Base-by-base conservation (phyloP, 2,888 invertebrate genomes). In the Synanthedon vespiformis region DNA sequence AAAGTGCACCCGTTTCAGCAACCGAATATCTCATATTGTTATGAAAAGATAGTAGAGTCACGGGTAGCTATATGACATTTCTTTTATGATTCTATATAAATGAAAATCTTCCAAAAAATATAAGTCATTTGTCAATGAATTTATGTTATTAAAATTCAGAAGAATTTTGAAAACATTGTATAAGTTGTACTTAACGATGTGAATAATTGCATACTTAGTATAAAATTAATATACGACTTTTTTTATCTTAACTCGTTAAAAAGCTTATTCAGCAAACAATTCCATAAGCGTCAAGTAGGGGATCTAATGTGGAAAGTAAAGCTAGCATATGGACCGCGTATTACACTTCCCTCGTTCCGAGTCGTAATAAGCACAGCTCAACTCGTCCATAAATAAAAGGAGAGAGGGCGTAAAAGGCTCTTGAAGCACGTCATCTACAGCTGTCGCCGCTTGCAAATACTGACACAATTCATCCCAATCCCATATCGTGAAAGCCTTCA, bases 351-450 rank as follows among this genome's bases (percentile, higher is more conserved):
- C 68, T 65, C 64, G 65, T 70, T 71, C 72, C 61, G 71, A 77
- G 68, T 69, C 69, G 79, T 77, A 83, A 80, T 83, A 82, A 81
- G 79, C 75, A 73, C 69, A 73, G 75, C 73, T 80, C 77, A 80
- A 80, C 74, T 77, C 67, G 73, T 71, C 76, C 80, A 80, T 83
- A 83, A 84, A 84, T 84, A 84, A 85, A 80, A 78, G 72, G 75
- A 70, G 66, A 74, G 65, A 65, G 61, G 70, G 71, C 73, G 74
- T 76, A 74, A 78, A 74, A 74, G 74, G 66, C 74, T 67, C 70
- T 75, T 68, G 70, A 67, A 71, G 65, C 69, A 71, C 80, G 80
- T 81, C 84, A 80, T 65, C 65, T 67, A 61, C 83, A 84, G 79
- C 76, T 79, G 84, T 72, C 75, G 77, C 74, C 48, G 57, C 57